phyloP scores from a whole-genome alignment of 2,888 invertebrate species.

The Drosophila anceps region DNA sequence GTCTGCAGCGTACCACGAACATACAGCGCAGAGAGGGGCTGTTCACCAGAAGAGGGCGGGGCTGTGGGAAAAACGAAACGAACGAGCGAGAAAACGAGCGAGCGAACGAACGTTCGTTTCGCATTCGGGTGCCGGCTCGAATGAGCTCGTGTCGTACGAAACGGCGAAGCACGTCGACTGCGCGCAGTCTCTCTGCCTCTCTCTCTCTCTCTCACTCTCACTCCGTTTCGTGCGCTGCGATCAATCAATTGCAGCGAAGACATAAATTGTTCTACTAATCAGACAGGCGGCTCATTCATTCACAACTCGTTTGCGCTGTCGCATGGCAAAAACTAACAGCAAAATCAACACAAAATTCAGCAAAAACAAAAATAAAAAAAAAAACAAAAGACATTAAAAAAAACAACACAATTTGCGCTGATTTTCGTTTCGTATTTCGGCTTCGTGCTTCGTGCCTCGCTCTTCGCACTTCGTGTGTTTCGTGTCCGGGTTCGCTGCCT shows the following conservation, averaged over 20 bases:
- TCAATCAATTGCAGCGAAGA: slow-evolving; percentile 63
- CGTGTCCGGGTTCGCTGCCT: slow-evolving; percentile 73
- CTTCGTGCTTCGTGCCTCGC: slow-evolving; percentile 18
- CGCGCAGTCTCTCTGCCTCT: slow-evolving; percentile 3
- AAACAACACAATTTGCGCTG: slow-evolving; percentile 9
- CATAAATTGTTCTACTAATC: slow-evolving; percentile 73
- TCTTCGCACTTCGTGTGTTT: slow-evolving; percentile 19
- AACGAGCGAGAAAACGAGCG: background rate
- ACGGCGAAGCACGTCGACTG: background rate
- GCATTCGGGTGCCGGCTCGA: slow-evolving; percentile 27
- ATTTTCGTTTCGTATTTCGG: slow-evolving; percentile 15
- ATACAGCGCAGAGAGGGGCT: slow-evolving; percentile 16
- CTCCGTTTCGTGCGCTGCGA: slow-evolving; percentile 32
- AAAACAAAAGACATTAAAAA: too few relatives aligned
- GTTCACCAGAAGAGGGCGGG: slow-evolving; percentile 9
- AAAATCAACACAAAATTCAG: slow-evolving; percentile 9
- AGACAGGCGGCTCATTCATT: slow-evolving; percentile 74
- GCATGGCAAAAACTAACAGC: slow-evolving; percentile 31
- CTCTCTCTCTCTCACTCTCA: slow-evolving; percentile 5
- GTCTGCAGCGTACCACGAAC: slow-evolving; percentile 34
- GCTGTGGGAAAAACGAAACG: slow-evolving; percentile 51
- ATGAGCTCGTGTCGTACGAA: slow-evolving; percentile 15
- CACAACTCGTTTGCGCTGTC: slow-evolving; percentile 74
- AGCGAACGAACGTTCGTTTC: slow-evolving; percentile 2
- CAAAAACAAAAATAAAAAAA: slow-evolving; percentile 6